Evolutionary conservation across 30 jellyfish, hydroid and myxozoan species (phyloP), one percentile per base, ranked within the genome.

Genomic region (Cassiopea andromeda): DNA sequence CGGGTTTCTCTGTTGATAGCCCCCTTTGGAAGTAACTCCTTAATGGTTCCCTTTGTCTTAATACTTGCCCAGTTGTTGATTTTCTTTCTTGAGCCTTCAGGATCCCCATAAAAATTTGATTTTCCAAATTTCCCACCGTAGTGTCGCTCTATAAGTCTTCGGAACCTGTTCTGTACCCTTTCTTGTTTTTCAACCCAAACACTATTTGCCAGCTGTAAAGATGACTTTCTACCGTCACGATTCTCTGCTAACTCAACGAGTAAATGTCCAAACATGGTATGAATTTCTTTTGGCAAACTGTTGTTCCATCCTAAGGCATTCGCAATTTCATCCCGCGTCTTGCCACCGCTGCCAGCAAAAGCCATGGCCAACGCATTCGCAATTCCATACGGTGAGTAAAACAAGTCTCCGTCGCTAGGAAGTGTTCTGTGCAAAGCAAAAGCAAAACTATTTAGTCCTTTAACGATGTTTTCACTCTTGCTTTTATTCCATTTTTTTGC

Each of bases 321-420:
- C 12, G 90, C 90, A 1, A 90, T 83, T 59, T 90, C 97, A 7
- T 81, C 74, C 54, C 68, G 75, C 5, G 97, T 73, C 16, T 67
- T 83, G 12, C 97, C 97, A 16, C 79, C 73, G 38, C 73, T 47
- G 48, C 92, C 91, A 57, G 93, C 93, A 77, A 45, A 75, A 18
- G 85, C 90, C 87, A 90, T 43, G 13, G 91, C 97, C 44, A 90
- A 44, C 1, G 86, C 81, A 18, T 67, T n/a, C 1, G 97, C 91
- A 44, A 90, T 90, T 68, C 97, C 85, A 85, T 7, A 90, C 50
- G 97, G 93, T 43, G 97, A 90, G 75, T 60, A 90, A 73, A 90
- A 60, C 43, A 73, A 15, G 89, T 69, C 60, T 18, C 89, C 84
- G 66, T 60, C 69, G 1, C 27, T 54, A 15, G 88, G 84, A 47